Conservation (phyloP, 2,888 invertebrate species). For the Chrysolina americana region DNA sequence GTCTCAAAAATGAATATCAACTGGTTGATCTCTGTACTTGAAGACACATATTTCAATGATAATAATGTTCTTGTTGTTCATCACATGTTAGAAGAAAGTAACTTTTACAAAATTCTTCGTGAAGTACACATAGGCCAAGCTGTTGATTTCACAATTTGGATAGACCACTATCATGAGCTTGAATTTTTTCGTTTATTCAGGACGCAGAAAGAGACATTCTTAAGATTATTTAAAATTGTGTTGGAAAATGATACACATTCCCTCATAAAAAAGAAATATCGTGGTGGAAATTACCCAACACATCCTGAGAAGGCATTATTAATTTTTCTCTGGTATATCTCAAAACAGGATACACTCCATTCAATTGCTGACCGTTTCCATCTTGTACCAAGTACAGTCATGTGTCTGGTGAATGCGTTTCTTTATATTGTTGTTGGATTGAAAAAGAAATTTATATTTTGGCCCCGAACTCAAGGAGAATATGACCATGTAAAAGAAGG, state of each 20-base stretch:
- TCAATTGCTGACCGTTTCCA: conserved; percentile 1
- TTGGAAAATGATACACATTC: conserved; percentile 29
- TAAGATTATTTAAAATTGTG: conserved; percentile 21
- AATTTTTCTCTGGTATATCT: conserved; percentile 30
- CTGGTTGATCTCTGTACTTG: background rate
- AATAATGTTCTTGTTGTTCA: conserved; percentile 1
- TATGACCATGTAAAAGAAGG: conserved; percentile 26
- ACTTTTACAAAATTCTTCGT: conserved; percentile 1
- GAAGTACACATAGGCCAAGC: background rate
- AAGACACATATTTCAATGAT: background rate
- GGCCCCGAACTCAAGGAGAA: conserved; percentile 39
- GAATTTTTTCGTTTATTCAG: conserved; percentile 26
- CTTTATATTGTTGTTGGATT: conserved; percentile 33
- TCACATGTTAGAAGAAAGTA: background rate
- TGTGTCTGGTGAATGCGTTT: conserved; percentile 29
- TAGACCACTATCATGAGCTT: conserved; percentile 3
- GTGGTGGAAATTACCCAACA: conserved; percentile 36
- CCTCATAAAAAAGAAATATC: conserved; percentile 37
- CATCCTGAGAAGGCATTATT: conserved; percentile 25
- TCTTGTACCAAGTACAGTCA: background rate
- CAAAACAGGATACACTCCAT: background rate
- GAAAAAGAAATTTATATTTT: conserved; percentile 42
- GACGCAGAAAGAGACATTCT: conserved; percentile 28
- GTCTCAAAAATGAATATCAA: background rate
- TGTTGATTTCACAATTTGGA: background rate